Evolutionary conservation across 2,888 invertebrate genomes (phyloP).

Genomic region (Nomada ferruginata): DNA sequence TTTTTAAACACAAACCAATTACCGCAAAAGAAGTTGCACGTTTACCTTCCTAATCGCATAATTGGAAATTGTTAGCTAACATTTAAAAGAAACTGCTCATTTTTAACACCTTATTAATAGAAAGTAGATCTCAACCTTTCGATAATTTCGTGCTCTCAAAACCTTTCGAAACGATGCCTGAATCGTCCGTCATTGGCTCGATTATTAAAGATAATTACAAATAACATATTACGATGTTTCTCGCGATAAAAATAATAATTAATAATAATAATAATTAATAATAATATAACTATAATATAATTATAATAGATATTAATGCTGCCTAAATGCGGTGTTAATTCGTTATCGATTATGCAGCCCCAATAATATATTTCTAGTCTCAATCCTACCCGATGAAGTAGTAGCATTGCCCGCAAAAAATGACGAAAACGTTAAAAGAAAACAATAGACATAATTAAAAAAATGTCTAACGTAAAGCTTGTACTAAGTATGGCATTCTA

Average conservation of each 20-base stretch:
- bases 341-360: slow-evolving; percentile 71
- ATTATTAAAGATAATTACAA: slow-evolving; percentile 72
- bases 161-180: slow-evolving; percentile 51
- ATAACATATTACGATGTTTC: slow-evolving; percentile 70
- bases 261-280: slow-evolving; percentile 71
- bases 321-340: slow-evolving; percentile 78
- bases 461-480: slow-evolving; percentile 38
- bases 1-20: not conserved
- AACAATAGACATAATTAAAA: not conserved
- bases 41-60: not conserved
- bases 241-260: slow-evolving; percentile 75
- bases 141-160: slow-evolving; percentile 17
- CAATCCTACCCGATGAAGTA: slow-evolving; percentile 52
- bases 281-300: slow-evolving; percentile 74
- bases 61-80: not conserved
- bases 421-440: slow-evolving; percentile 24
- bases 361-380: slow-evolving; percentile 59
- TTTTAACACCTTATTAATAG: slow-evolving; percentile 5
- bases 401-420: slow-evolving; percentile 53
- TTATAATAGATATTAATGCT: slow-evolving; percentile 79
- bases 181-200: slow-evolving; percentile 60
- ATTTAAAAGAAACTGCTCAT: slow-evolving; percentile 1
- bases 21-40: not conserved
- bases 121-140: not conserved
- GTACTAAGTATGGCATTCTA: slow-evolving; percentile 52